A percentile compares a stretch with the other conserved stretches of the same genome.
Conservation (phyloP, 2,113 vertebrate genomes). For the Saguinus midas region DNA sequence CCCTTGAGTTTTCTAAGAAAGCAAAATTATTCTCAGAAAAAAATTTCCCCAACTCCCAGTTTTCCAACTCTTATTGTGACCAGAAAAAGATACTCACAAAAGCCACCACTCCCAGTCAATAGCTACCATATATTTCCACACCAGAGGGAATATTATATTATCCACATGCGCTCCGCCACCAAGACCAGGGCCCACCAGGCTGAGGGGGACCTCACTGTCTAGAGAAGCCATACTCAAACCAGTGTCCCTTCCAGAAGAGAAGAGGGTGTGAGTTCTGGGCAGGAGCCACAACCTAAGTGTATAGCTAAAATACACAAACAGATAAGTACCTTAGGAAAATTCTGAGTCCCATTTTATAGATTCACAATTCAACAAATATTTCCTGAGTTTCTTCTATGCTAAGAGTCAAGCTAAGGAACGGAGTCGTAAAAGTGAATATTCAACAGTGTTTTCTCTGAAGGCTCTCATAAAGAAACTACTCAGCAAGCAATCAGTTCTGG, state of each 20-base stretch:
- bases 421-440: not conserved
- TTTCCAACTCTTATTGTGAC: not conserved
- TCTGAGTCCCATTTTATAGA: not conserved
- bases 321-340: not conserved
- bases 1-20: constrained; percentile 58
- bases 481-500: not conserved
- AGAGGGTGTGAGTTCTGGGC: not conserved
- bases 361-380: not conserved
- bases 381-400: not conserved
- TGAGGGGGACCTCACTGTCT: not conserved
- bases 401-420: not conserved
- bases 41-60: not conserved
- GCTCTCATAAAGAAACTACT: not conserved
- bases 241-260: not conserved
- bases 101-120: not conserved
- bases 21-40: constrained; percentile 42
- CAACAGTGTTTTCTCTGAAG: not conserved
- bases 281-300: not conserved
- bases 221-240: not conserved
- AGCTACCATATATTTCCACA: not conserved
- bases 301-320: not conserved
- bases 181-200: not conserved
- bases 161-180: too few species aligned
- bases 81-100: constrained; percentile 33
- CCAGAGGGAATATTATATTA: not conserved